phyloP scores from a whole-genome alignment of 2,888 invertebrate species.

The Gortyna flavago region DNA sequence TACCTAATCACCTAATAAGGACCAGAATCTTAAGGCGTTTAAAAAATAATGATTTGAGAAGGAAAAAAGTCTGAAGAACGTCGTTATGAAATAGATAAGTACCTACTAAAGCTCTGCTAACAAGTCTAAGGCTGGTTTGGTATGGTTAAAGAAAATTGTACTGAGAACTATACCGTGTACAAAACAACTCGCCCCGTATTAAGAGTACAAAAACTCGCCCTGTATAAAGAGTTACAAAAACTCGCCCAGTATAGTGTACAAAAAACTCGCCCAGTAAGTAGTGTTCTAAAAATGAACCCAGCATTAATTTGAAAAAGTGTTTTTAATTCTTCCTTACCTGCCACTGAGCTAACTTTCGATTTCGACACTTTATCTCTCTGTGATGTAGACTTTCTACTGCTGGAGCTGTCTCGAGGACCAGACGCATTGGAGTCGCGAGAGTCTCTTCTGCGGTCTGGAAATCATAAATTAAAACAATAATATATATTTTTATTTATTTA shows the following conservation, averaged over 20 bases:
- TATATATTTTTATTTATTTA: background rate
- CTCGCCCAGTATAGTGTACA: no score
- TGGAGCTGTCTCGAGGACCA: conserved; percentile 82
- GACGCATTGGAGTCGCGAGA: conserved; percentile 88
- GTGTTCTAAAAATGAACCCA: background rate
- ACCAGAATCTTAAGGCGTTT: background rate
- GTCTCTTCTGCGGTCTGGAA: conserved; percentile 84
- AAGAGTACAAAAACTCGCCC: background rate
- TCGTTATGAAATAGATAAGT: background rate
- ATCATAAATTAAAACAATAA: conserved; percentile 10
- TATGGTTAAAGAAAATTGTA: background rate
- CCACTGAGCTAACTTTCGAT: conserved; percentile 75
- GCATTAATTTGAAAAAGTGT: no score
- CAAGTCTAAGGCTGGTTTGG: background rate
- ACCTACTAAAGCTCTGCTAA: background rate
- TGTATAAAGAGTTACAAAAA: background rate
- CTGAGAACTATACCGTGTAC: background rate
- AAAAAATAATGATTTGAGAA: background rate
- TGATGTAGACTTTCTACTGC: conserved; percentile 82
- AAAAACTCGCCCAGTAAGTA: background rate
- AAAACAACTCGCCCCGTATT: background rate
- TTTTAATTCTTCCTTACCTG: conserved; percentile 65
- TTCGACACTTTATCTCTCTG: conserved; percentile 82
- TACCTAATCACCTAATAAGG: background rate
- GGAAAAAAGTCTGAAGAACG: background rate